Evolutionary conservation across 2,888 invertebrate genomes (phyloP), one percentile per base, ranked within the genome.

Genomic region (Tillus elongatus): DNA sequence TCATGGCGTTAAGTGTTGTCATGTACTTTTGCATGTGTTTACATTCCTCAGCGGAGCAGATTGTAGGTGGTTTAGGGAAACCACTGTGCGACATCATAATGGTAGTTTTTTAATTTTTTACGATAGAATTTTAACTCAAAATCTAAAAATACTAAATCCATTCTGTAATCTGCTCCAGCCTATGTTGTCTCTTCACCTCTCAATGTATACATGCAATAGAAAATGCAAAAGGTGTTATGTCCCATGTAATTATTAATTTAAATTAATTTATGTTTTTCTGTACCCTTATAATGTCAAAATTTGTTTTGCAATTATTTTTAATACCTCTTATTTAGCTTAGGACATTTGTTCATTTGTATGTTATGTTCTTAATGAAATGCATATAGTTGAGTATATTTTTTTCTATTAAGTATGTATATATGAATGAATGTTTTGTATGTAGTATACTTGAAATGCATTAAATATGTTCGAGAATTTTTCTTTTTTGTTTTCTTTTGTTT

Each of bases 21-120:
- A 44, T 39, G 42, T 47, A 44, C 46, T 40, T 46, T 56, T 54
- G 56, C 57, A 57, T 57, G 58, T 60, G 51, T 54, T 53, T 58
- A 59, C 58, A 60, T 60, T 60, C 58, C 60, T 57, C 52, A 46
- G 43, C 42, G 50, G 52, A 51, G 52, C 54, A 57, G 57, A 51
- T 58, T 54, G 46, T 39, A 53, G 55, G 47, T 46, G 42, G 41
- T 39, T 33, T 44, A 45, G 45, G 40, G 41, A 44, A 40, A 39
- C 46, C 42, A 44, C 45, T 46, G 45, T 37, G 44, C 42, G 47
- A 46, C 50, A 53, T 51, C 50, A 53, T 48, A 53, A 50, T 43
- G 37, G 44, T 50, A 47, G 46, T 55, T 58, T 57, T 57, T 56
- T 52, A 49, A 54, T 53, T 54, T 52, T 54, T 53, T 51, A 53